These are phyloP conservation scores for Brienomyrus longianalis DNA, from an alignment of 2,113 vertebrate species.

Conservation along the genomic window DNA sequence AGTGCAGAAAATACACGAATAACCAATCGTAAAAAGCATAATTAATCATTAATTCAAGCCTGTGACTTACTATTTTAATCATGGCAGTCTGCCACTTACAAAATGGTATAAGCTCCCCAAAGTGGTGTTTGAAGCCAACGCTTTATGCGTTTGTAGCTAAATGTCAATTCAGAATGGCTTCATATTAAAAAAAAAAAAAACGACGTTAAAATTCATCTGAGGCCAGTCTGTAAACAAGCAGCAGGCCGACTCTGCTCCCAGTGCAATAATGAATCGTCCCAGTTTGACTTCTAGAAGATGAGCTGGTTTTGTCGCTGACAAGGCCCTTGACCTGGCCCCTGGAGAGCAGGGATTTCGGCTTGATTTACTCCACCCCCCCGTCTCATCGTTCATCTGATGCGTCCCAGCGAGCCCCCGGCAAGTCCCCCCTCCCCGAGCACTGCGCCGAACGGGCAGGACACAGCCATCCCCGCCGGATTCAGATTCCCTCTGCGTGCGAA, in stretches of 20 bases:
- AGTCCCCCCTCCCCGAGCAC: not conserved
- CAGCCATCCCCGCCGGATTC: not conserved
- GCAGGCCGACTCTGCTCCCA: not conserved
- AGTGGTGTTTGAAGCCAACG: not conserved
- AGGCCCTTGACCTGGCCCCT: constrained; percentile 40
- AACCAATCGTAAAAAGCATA: not conserved
- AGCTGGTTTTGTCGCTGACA: constrained; percentile 34
- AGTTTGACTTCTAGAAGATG: constrained; percentile 32
- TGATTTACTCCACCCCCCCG: not conserved
- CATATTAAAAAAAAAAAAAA: not conserved
- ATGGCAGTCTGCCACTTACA: not conserved
- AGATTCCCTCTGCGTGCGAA: not conserved
- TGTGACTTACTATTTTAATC: not conserved
- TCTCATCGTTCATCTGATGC: not conserved
- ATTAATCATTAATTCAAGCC: constrained; percentile 11
- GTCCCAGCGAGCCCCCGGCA: not conserved
- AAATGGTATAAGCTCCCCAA: not conserved
- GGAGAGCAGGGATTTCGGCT: not conserved
- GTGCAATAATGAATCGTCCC: constrained; percentile 31
- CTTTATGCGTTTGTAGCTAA: not conserved
- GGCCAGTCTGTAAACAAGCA: not conserved
- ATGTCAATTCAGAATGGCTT: not conserved
- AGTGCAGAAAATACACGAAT: not conserved
- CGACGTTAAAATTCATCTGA: not conserved
- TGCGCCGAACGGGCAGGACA: constrained; percentile 46